A percentile compares a stretch with the other conserved stretches of the same genome.
Evolutionary conservation across 2,797 vertebrate species (phyloP).

Genomic region (Melanotaenia trifasciata): DNA sequence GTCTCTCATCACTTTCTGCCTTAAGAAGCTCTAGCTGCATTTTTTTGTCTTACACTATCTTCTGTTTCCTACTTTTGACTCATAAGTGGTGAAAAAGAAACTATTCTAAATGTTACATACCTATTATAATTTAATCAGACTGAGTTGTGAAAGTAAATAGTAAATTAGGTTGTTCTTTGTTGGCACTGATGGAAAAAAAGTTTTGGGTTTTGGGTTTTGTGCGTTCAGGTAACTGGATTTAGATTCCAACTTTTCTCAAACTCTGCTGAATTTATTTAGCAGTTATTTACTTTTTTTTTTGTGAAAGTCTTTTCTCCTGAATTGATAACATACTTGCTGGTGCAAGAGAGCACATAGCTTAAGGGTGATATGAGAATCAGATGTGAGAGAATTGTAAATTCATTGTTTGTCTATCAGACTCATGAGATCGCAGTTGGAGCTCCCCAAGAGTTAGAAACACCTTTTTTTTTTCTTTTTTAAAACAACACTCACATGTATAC

Average conservation of each 20-base stretch:
- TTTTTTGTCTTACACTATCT: neutral
- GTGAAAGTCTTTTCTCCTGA: constrained; percentile 40
- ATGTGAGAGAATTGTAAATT: constrained; percentile 72
- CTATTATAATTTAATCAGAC: constrained; percentile 7
- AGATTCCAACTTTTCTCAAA: constrained; percentile 15
- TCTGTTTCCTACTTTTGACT: neutral
- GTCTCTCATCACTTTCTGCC: constrained; percentile 1
- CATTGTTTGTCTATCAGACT: constrained; percentile 53
- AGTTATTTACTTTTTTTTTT: constrained; percentile 52
- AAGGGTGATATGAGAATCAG: constrained; percentile 50
- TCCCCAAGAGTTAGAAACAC: constrained; percentile 40
- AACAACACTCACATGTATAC: constrained; percentile 27
- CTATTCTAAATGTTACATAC: neutral
- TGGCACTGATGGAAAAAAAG: constrained; percentile 18
- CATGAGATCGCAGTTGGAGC: constrained; percentile 53
- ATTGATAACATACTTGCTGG: constrained; percentile 43
- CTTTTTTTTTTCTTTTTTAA: constrained; percentile 1
- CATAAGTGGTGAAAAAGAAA: neutral
- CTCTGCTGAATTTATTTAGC: constrained; percentile 31
- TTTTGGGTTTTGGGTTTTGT: constrained; percentile 38
- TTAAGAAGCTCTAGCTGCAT: neutral
- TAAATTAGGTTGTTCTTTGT: constrained; percentile 24
- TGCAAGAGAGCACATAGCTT: constrained; percentile 54
- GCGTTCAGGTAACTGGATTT: constrained; percentile 10
- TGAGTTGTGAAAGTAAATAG: constrained; percentile 15